Conservation (phyloP, 2,888 invertebrate genomes). For the Ashinkailepas kermadecensis region DNA sequence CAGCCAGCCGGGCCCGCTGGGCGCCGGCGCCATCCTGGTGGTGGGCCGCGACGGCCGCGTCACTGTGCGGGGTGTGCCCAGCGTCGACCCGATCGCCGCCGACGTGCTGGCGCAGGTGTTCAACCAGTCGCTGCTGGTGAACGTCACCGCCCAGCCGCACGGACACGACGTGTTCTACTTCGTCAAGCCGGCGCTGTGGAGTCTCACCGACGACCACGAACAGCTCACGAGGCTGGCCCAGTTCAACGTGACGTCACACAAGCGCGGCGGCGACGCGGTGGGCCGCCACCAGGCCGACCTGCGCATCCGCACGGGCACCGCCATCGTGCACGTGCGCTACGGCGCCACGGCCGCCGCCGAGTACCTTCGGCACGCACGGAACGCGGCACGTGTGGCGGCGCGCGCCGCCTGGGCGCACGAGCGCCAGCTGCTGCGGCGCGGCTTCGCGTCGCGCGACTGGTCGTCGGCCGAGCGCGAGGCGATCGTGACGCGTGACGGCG, state of each 20-base stretch:
- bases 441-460: conserved; percentile 58
- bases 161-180: conserved; percentile 70
- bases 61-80: conserved; percentile 78
- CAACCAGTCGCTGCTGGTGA: conserved; percentile 76
- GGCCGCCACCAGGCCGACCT: conserved; percentile 48
- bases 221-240: conserved; percentile 82
- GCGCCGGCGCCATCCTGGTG: conserved; percentile 70
- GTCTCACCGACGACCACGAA: conserved; percentile 64
- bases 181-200: conserved; percentile 70
- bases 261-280: conserved; percentile 40
- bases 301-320: conserved; percentile 81
- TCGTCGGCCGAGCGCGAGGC: conserved; percentile 31
- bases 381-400: conserved; percentile 69
- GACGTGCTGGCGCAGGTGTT: conserved; percentile 90
- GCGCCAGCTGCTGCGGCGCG: conserved; percentile 57
- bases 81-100: conserved; percentile 80
- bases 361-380: conserved; percentile 76
- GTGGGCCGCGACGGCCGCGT: conserved; percentile 67
- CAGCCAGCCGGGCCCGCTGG: conserved; percentile 48
- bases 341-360: conserved; percentile 87
- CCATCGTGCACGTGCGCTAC: conserved; percentile 86
- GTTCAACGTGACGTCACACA: conserved; percentile 85
- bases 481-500: conserved; percentile 39
- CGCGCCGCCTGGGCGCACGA: conserved; percentile 90
- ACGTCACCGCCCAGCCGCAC: conserved; percentile 54